Evolutionary conservation across 2,113 vertebrate genomes (phyloP), one percentile per base, ranked within the genome.

Genomic region (Danionella cerebrum): DNA sequence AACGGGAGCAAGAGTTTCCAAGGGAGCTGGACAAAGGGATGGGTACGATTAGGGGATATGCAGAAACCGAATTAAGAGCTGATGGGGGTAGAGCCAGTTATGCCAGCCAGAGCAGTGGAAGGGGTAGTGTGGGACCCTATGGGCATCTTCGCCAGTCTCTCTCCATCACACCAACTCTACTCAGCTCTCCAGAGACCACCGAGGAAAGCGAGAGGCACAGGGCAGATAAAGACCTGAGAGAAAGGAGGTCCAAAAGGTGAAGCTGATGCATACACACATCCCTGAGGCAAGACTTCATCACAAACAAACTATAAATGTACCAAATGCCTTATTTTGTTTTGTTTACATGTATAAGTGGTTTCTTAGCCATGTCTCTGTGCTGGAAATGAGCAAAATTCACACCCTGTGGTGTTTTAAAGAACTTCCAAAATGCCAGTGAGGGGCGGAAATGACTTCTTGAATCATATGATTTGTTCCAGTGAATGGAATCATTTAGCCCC

Each of bases 41-140:
- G 7, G 11, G 31, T 14, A 42, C 29, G 13, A 14, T 16, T 3
- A 47, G 62, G 21, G 22, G 21, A 9, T 38, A 45, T 19, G 42
- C 22, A 55, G 85, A 87, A 51, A 13, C 69, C 0, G 84, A 86
- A 48, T 60, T 60, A 54, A 72, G 79, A 67, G 84, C 84, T 42
- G 63, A 54, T 11, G 84, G 80, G 27, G 84, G 80, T 3, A 75
- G 87, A 74, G 67, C 87, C 63, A 90, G 89, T 64, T 89, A 86
- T 39, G 87, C 88, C 70, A 90, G 86, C 69, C 89, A 89, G 78
- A 90, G 88, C 80, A 89, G 87, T 4, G 89, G 89, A 1, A 79
- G 88, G 51, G 89, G 89, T 1, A 90, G 89, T 6, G 84, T 85
- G 35, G 79, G 75, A n/a, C 70, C 70, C 14, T 80, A 74, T 69